Conservation (phyloP, 2,113 vertebrate species). For the Pampusana beccarii region DNA sequence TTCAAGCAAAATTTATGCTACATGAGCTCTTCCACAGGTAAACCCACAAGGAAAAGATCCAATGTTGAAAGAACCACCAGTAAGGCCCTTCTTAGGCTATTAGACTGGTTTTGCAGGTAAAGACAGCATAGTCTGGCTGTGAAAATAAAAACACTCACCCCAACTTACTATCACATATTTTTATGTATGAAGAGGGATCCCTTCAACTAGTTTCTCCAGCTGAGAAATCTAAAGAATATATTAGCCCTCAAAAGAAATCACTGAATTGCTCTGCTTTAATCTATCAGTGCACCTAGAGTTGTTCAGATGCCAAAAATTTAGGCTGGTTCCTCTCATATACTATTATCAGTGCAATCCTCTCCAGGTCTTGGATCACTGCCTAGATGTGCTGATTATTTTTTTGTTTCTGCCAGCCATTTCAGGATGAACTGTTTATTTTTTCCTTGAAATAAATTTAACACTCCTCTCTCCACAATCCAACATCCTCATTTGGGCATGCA, state of each 20-base stretch:
- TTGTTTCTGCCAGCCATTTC: slow-evolving; percentile 14
- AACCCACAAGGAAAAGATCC: neutral
- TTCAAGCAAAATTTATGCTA: neutral
- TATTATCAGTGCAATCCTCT: neutral
- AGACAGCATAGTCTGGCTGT: neutral
- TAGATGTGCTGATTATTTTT: neutral
- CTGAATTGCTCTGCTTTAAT: neutral
- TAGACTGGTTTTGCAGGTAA: neutral
- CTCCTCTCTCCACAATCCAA: neutral
- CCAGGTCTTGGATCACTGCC: neutral
- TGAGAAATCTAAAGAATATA: neutral
- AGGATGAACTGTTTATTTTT: slow-evolving; percentile 1
- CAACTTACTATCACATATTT: neutral
- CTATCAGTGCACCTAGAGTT: neutral
- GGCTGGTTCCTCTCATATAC: neutral
- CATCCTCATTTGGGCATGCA: neutral
- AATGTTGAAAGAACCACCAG: neutral
- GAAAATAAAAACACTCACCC: neutral
- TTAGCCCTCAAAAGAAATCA: neutral
- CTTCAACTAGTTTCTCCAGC: neutral
- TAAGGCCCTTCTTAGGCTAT: neutral
- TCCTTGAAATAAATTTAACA: slow-evolving; percentile 15
- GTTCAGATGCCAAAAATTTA: neutral
- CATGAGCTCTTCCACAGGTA: neutral
- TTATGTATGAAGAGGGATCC: neutral